Percentiles rank a stretch among this genome's conserved stretches.
Conservation (phyloP, 92 coral and sea anemone genomes). For the Galaxea fascicularis region DNA sequence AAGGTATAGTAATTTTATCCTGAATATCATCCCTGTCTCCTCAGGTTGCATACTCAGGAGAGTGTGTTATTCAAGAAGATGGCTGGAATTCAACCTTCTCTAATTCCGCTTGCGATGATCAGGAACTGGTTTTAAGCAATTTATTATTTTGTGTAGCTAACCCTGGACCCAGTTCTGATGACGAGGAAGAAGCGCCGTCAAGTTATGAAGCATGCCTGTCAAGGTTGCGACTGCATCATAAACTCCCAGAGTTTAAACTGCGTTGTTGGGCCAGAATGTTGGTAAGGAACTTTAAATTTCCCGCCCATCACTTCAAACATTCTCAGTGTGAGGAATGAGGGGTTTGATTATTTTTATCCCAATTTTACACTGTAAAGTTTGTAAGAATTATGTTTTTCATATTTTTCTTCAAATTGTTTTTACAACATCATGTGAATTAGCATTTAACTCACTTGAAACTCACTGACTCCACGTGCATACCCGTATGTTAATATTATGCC, state of each 20-base stretch:
- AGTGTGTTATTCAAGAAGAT: not conserved
- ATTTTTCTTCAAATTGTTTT: not conserved
- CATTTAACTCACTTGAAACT: constrained; percentile 22
- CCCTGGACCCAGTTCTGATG: not conserved
- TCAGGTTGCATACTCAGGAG: not conserved
- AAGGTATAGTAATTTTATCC: constrained; percentile 16
- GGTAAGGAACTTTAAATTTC: constrained; percentile 35
- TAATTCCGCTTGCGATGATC: not conserved
- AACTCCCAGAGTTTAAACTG: constrained; percentile 34
- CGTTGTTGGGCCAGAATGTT: constrained; percentile 56
- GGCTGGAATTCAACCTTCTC: not conserved
- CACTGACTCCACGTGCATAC: constrained; percentile 38
- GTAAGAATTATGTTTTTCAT: not conserved
- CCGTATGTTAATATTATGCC: constrained; percentile 16
- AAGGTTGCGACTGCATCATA: constrained; percentile 14
- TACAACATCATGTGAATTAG: constrained; percentile 15
- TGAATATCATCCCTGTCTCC: constrained; percentile 7
- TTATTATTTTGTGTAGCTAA: constrained; percentile 6
- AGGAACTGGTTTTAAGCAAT: not conserved
- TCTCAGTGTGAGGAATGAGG: constrained; percentile 31
- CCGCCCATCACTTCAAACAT: constrained; percentile 1
- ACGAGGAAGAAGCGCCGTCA: not conserved
- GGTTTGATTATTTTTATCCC: not conserved
- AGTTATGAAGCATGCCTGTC: not conserved
- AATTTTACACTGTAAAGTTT: not conserved